phyloP scores from a whole-genome alignment of 2,113 vertebrate genomes.

The Brachyhypopomus gauderio region DNA sequence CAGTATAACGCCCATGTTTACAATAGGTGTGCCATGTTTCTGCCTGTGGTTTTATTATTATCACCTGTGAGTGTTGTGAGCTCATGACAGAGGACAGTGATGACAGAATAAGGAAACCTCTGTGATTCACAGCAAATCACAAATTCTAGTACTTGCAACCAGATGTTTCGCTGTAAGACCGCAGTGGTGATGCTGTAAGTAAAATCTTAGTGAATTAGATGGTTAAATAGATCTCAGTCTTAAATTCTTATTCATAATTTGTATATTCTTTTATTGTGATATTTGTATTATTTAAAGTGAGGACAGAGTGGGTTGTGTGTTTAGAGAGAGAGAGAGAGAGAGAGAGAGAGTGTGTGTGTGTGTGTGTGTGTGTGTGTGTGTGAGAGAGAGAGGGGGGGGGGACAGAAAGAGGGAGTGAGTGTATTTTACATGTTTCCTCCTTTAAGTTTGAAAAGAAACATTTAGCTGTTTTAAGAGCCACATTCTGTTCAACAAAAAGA shows the following conservation, averaged over 20 bases:
- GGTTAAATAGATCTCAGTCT: neutral
- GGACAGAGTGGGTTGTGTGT: too few relatives aligned
- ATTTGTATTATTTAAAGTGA: too few relatives aligned
- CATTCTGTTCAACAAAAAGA: too few relatives aligned
- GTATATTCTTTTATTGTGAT: neutral
- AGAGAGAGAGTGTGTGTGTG: too few relatives aligned
- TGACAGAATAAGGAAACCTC: neutral
- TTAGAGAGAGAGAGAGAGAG: too few relatives aligned
- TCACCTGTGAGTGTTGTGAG: too few relatives aligned
- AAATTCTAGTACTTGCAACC: neutral
- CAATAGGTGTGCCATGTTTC: neutral
- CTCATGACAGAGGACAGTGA: neutral
- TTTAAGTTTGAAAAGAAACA: too few relatives aligned
- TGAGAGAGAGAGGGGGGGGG: too few relatives aligned
- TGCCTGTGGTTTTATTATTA: neutral
- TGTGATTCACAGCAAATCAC: neutral
- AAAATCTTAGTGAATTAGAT: neutral
- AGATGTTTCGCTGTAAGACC: conserved; percentile 16
- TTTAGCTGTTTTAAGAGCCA: too few relatives aligned
- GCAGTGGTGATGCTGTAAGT: neutral
- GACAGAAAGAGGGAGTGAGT: too few relatives aligned
- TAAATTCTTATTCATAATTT: neutral
- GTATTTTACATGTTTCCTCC: too few relatives aligned
- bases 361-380: too few relatives aligned
- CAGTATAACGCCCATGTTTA: neutral